Conservation (phyloP, 1,140 invertebrate genomes). For the Drosophila albomicans region DNA sequence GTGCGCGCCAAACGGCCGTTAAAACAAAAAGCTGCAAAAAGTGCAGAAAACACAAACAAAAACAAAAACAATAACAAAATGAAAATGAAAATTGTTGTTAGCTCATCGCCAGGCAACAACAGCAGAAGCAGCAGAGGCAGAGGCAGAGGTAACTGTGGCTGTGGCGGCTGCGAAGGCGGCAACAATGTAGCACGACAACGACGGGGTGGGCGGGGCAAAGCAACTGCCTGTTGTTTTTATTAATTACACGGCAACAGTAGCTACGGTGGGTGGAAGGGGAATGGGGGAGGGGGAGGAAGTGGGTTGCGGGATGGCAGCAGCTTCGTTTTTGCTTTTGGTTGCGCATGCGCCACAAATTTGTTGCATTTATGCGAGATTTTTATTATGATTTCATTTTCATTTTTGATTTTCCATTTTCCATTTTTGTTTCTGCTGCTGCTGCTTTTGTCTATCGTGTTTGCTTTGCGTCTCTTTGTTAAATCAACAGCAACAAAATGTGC, state of each 20-base stretch:
- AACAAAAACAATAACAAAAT: neutral
- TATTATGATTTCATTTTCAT: constrained; percentile 59
- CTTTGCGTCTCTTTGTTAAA: constrained; percentile 18
- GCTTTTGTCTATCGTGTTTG: constrained; percentile 1
- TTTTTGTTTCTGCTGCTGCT: constrained; percentile 17
- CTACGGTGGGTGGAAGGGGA: neutral
- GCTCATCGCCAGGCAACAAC: constrained; percentile 40
- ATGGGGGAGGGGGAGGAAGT: too few relatives aligned
- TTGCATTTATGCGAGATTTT: constrained; percentile 58
- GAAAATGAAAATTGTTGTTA: constrained; percentile 42
- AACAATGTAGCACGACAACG: constrained; percentile 28
- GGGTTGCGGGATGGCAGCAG: constrained; percentile 15
- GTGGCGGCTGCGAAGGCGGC: constrained; percentile 6
- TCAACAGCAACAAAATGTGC: constrained; percentile 19
- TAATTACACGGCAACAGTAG: constrained; percentile 49
- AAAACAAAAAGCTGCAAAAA: constrained; percentile 28
- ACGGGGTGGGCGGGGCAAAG: constrained; percentile 11
- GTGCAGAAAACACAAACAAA: constrained; percentile 7
- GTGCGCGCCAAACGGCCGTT: constrained; percentile 50
- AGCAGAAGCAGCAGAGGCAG: constrained; percentile 19
- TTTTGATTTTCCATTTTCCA: constrained; percentile 6
- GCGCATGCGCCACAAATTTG: constrained; percentile 59
- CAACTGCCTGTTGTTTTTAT: constrained; percentile 54
- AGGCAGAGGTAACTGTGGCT: neutral
- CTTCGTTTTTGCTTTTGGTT: constrained; percentile 34